A percentile compares a stretch with the other conserved stretches of the same genome.
phyloP scores from a whole-genome alignment of 1,140 invertebrate genomes.

The Oreohelix idahoensis region DNA sequence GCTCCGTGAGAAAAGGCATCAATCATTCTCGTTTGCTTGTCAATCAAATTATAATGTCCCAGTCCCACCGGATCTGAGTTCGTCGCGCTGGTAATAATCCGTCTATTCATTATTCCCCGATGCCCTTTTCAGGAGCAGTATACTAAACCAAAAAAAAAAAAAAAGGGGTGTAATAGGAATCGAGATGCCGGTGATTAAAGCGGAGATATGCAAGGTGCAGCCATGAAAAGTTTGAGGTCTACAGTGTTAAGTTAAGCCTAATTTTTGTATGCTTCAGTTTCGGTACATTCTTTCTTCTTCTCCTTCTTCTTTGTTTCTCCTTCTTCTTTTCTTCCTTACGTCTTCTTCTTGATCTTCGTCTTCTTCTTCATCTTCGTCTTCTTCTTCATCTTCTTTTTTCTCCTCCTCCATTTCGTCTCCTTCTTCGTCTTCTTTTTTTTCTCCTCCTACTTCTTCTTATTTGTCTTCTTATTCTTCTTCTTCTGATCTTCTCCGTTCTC shows the following conservation, averaged over 20 bases:
- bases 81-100: conserved; percentile 23
- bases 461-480: neutral
- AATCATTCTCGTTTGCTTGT: conserved; percentile 42
- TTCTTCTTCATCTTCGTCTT: neutral
- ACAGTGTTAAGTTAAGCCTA: too few species aligned
- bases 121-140: conserved; percentile 9
- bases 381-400: neutral
- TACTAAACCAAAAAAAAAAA: neutral
- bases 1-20: conserved; percentile 27
- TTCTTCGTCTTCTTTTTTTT: neutral
- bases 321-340: neutral
- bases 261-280: neutral
- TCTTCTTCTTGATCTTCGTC: neutral
- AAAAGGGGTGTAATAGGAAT: too few species aligned
- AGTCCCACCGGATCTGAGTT: neutral
- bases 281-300: neutral
- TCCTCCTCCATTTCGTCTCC: neutral
- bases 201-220: too few species aligned
- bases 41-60: conserved; percentile 34
- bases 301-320: neutral
- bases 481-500: too few species aligned
- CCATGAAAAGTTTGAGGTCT: too few species aligned
- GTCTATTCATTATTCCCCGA: conserved; percentile 23
- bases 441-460: neutral
- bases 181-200: neutral